Base-by-base conservation (phyloP, 2,113 vertebrate genomes). In the Podarcis muralis region DNA sequence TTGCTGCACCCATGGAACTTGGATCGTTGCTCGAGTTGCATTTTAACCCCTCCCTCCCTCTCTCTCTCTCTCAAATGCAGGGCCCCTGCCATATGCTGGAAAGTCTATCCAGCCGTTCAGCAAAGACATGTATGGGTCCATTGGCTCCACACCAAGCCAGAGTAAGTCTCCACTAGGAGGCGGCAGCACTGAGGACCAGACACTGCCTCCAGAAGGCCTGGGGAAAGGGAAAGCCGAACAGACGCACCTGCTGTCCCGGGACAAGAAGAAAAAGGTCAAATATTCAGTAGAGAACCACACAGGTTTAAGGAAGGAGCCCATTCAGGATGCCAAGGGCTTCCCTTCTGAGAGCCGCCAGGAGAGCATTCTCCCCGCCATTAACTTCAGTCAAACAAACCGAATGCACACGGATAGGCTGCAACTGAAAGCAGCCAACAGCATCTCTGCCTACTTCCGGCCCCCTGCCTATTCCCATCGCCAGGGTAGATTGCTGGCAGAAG, bases 271-370 rank as follows among this genome's bases (percentile, higher is more conserved):
- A 77, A 84, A 5, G 2, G 11, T 72, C 5, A 89, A 93, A 11
- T 5, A 81, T 6, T 59, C 90, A 4, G 89, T 93, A 40, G 95
- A 96, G 1, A 96, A 96, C 89, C 93, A 93, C 82, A 96, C 95
- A 0, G 96, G 93, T 71, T 90, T 84, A 85, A 92, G 94, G 87
- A 96, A 96, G 48, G 86, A 13, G 5, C 68, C 25, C 15, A 0
- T 7, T 30, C 83, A 20, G 79, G 4, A 8, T 0, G 76, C 62
- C 27, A 83, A 48, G 22, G 18, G 0, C 16, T 2, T 81, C 79
- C 0, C 69, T 13, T 32, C 2, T 12, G 35, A 18, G 37, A 77
- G 16, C 40, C 48, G 0, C 0, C 0, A 3, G 0, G 83, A 1
- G 66, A 84, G 30, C 0, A 40, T n/a, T 0, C 0, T 87, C 71